Evolutionary conservation across 2,797 vertebrate genomes (phyloP).

Genomic region (Poeciliopsis turneri): DNA sequence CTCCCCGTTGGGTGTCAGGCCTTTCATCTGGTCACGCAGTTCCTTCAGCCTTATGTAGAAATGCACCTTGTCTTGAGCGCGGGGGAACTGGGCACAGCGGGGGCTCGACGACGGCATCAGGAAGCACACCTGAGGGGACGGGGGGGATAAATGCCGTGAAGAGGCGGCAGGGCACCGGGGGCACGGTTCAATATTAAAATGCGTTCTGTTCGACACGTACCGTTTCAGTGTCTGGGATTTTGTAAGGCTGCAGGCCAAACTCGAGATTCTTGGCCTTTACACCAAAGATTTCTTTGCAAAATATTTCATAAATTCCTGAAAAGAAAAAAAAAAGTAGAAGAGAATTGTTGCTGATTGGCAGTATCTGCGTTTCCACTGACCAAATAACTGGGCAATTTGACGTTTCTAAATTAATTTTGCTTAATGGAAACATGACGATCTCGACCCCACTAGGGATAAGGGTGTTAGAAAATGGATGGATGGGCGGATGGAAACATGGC

Average conservation of each 20-base stretch:
- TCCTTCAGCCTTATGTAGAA: constrained; percentile 99
- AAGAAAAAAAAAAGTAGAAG: constrained; percentile 5
- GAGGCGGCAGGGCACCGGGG: too few relatives aligned
- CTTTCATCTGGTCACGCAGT: constrained; percentile 91
- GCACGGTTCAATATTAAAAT: not conserved
- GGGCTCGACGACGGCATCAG: constrained; percentile 98
- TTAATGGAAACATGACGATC: too few relatives aligned
- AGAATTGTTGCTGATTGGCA: not conserved
- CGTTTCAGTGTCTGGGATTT: constrained; percentile 94
- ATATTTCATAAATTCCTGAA: constrained; percentile 98
- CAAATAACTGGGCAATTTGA: too few relatives aligned
- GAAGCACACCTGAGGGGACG: constrained; percentile 86
- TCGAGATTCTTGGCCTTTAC: constrained; percentile 96
- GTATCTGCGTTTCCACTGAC: too few relatives aligned
- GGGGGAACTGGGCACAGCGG: constrained; percentile 96
- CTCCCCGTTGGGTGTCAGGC: constrained; percentile 59
- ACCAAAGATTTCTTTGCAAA: constrained; percentile 97
- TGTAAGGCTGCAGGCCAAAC: constrained; percentile 96
- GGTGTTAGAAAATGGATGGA: too few relatives aligned
- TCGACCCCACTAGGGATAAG: too few relatives aligned
- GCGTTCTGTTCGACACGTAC: constrained; percentile 70
- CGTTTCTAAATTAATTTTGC: too few relatives aligned
- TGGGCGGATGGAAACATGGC: too few relatives aligned
- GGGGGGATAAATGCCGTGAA: not conserved
- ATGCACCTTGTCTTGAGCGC: constrained; percentile 98